These are phyloP conservation scores for Amphipyra berbera DNA, from an alignment of 2,888 invertebrate species.

Conservation along the genomic window DNA sequence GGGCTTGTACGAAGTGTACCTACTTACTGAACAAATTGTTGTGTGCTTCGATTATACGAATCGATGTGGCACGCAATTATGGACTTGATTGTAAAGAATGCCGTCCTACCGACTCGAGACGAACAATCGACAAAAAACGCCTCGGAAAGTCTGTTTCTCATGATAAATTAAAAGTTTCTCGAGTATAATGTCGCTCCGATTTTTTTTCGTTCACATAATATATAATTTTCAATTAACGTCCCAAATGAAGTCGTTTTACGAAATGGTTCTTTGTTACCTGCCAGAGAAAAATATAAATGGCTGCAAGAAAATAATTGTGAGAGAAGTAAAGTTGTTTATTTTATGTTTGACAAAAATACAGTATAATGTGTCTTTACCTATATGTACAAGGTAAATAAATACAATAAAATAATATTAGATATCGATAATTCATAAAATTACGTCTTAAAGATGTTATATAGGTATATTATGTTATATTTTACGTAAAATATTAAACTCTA, in stretches of 20 bases:
- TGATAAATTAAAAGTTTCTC: constrained; percentile 32
- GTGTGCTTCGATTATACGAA: constrained; percentile 1
- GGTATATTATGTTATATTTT: too few species aligned
- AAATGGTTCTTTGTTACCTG: constrained; percentile 27
- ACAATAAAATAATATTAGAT: too few species aligned
- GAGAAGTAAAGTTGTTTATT: neutral
- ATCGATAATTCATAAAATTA: too few species aligned
- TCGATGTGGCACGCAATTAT: constrained; percentile 45
- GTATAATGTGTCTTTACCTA: too few species aligned
- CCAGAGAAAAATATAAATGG: constrained; percentile 4
- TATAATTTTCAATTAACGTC: constrained; percentile 27
- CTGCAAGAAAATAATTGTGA: constrained; percentile 1
- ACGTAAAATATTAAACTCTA: too few species aligned
- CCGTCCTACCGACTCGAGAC: constrained; percentile 23
- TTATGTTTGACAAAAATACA: too few species aligned
- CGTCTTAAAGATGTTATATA: too few species aligned
- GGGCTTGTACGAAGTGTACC: neutral
- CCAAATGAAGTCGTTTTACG: constrained; percentile 17
- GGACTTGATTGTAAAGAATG: constrained; percentile 48
- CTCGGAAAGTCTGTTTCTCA: constrained; percentile 27
- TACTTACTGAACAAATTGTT: constrained; percentile 6
- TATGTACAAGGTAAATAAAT: too few species aligned
- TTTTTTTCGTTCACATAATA: constrained; percentile 11
- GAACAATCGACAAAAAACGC: constrained; percentile 32
- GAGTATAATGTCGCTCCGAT: constrained; percentile 1